Conservation (phyloP, 2,888 invertebrate species). For the Dyspetes luteomarginatus region DNA sequence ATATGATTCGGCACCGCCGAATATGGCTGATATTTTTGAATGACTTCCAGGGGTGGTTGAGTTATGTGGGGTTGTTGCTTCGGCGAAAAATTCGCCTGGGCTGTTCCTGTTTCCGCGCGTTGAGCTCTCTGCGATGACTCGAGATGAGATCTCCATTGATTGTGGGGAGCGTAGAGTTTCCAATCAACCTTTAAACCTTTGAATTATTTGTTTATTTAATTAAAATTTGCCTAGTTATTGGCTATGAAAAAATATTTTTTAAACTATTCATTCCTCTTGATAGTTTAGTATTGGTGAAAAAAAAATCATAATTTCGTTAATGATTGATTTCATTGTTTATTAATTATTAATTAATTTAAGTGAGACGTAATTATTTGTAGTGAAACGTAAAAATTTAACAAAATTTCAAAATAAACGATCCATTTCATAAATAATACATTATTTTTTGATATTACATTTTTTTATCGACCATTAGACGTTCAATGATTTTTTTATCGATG, state of each 20-base stretch:
- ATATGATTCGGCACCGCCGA: conserved; percentile 74
- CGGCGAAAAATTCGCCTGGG: conserved; percentile 10
- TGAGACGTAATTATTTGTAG: no score
- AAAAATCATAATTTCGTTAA: no score
- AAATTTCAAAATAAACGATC: no score
- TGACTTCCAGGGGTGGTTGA: conserved; percentile 45
- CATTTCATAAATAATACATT: no score
- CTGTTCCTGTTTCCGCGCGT: conserved; percentile 64
- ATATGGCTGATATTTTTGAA: conserved; percentile 75
- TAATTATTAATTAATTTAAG: no score
- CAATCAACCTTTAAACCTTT: conserved; percentile 75
- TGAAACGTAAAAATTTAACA: no score
- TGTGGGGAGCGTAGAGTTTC: conserved; percentile 73
- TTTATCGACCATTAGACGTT: conserved; percentile 76
- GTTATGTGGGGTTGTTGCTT: conserved; percentile 45
- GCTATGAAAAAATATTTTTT: no score
- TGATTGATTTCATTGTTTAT: no score
- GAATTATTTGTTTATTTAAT: not conserved
- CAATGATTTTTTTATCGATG: not conserved
- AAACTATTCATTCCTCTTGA: no score
- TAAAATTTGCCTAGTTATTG: not conserved
- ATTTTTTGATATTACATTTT: no score
- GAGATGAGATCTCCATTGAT: conserved; percentile 72
- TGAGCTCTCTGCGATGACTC: conserved; percentile 69
- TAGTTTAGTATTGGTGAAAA: no score